Base-by-base conservation (phyloP, 30 jellyfish, hydroid and myxozoan genomes). In the Hydractinia symbiolongicarpus region DNA sequence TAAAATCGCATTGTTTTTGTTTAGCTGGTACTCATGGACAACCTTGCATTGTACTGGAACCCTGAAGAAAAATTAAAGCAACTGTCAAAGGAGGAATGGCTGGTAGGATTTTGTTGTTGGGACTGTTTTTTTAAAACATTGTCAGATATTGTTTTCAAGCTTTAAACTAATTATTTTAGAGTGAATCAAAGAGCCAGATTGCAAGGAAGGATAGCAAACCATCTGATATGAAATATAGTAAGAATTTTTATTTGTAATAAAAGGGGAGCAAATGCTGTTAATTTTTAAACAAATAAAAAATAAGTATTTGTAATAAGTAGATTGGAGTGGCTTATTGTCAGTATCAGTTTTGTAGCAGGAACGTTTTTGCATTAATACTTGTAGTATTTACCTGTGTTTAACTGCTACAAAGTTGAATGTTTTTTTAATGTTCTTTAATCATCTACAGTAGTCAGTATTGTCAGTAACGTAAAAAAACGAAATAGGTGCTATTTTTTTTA, bases 41-140 rank as follows among this genome's bases (percentile, higher is more conserved):
- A 86, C 76, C 76, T 90, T 50, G 95, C 97, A 4, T 54, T 85
- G n/a, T 90, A 90, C 77, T 90, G 97, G 97, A 90, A 90, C 73
- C 57, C 95, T 50, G 54, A 82, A 61, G 94, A 82, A 4, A 72
- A 54, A 13, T 77, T 86, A 57, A 76, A 68, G 64, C 88, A 79
- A 52, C 15, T 76, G 55, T 50, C 88, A 7, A 72, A 64, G 17
- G 74, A 69, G 14, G 90, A 90, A 71, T 90, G 97, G 97, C 83
- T 90, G 91, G 97, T 90, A 78, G 72, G 88, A 30, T 30, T 13
- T 6, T 7, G 17, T 64, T 51, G 9, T 64, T 64, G 9, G 19
- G 9, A 7, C 7, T n/a, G 52, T 13, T 6, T 64, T 51, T 13
- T n/a, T 64, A 58, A 58, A 58, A 58, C 69, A n/a, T 64, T n/a